Percentiles rank a stretch among this genome's conserved stretches.
phyloP scores from a whole-genome alignment of 2,797 vertebrate species.

The Channallabes apus region DNA sequence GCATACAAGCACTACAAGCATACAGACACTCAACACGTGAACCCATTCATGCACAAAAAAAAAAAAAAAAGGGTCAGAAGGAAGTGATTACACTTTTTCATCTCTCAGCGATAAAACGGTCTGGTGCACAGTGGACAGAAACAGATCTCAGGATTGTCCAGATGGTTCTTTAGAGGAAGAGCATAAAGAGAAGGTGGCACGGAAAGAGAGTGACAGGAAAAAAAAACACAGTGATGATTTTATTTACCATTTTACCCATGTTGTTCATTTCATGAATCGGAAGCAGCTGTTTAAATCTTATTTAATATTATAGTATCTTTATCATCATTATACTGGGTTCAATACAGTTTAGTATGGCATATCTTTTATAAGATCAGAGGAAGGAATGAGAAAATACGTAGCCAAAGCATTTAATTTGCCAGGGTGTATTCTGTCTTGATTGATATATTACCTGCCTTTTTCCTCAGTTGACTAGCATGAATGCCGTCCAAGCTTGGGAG shows the following conservation, averaged over 20 bases:
- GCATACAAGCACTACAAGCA: too few relatives aligned
- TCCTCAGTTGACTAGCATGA: too few relatives aligned
- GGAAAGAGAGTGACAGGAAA: neutral
- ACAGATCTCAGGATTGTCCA: slow-evolving; percentile 58
- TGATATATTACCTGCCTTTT: too few relatives aligned
- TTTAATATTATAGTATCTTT: neutral
- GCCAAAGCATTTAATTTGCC: too few relatives aligned
- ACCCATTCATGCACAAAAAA: neutral
- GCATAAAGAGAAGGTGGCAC: neutral
- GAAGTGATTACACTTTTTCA: neutral
- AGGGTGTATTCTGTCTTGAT: too few relatives aligned
- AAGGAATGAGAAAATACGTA: too few relatives aligned
- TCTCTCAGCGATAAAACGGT: slow-evolving; percentile 62
- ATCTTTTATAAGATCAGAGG: too few relatives aligned
- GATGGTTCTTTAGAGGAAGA: slow-evolving; percentile 45
- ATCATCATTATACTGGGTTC: too few relatives aligned
- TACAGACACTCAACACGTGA: too few relatives aligned
- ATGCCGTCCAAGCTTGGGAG: neutral
- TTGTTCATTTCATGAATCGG: neutral
- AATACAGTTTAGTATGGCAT: too few relatives aligned
- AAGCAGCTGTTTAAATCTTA: neutral
- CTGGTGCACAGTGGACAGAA: slow-evolving; percentile 50
- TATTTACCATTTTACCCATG: neutral
- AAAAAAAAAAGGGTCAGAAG: neutral
- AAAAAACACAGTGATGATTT: neutral